phyloP scores from a whole-genome alignment of 2,113 vertebrate genomes.

The Pampusana beccarii region DNA sequence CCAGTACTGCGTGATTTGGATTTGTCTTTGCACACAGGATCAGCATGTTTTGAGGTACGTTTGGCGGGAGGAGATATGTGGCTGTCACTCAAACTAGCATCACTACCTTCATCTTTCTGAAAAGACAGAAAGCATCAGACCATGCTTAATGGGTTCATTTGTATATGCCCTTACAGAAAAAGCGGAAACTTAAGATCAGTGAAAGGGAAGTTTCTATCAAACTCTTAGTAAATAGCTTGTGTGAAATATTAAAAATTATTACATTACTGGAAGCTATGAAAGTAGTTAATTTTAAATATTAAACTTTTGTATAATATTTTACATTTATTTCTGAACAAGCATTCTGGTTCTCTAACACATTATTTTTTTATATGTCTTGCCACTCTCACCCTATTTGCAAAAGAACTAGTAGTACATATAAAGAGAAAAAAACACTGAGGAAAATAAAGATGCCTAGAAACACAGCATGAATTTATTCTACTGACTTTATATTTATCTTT shows the following conservation, averaged over 20 bases:
- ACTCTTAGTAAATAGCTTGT: not conserved
- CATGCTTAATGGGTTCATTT: not conserved
- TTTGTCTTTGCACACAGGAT: conserved; percentile 94
- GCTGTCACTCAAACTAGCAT: conserved; percentile 91
- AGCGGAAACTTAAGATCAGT: not conserved
- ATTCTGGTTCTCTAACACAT: not conserved
- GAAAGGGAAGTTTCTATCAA: not conserved
- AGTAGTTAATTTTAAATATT: not conserved
- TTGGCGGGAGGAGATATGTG: conserved; percentile 91
- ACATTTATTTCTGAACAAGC: not conserved
- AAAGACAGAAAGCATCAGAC: not conserved
- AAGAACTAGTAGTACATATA: not conserved
- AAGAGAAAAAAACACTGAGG: not conserved
- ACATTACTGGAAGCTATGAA: not conserved
- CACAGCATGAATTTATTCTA: not conserved
- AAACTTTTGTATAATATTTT: not conserved
- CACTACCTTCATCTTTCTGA: conserved; percentile 90
- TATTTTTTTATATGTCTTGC: not conserved
- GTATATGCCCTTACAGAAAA: not conserved
- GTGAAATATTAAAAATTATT: not conserved
- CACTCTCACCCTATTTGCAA: not conserved
- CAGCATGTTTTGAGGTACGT: conserved; percentile 88
- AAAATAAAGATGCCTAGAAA: not conserved
- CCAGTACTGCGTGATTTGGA: conserved; percentile 89
- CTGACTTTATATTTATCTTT: not conserved